phyloP scores from a whole-genome alignment of 2,888 invertebrate genomes.

The Fragum sueziense region DNA sequence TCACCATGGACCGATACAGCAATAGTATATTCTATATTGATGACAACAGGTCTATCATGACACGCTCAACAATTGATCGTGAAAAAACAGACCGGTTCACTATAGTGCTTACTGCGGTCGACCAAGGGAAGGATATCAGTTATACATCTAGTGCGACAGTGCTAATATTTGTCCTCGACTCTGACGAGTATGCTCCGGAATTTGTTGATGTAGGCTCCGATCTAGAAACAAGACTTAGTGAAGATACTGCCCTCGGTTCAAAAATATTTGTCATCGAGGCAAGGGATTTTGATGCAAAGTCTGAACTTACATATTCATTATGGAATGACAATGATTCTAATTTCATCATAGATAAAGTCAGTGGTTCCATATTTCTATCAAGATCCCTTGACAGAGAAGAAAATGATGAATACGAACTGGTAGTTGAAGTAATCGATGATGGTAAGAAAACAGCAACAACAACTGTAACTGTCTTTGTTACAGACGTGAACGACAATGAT shows the following conservation, averaged over 20 bases:
- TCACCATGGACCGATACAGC: slow-evolving; percentile 51
- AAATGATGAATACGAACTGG: slow-evolving; percentile 23
- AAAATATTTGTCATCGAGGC: slow-evolving; percentile 92
- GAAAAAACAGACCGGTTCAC: slow-evolving; percentile 45
- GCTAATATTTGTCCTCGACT: slow-evolving; percentile 48
- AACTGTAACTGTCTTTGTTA: slow-evolving; percentile 91
- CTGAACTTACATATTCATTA: slow-evolving; percentile 95
- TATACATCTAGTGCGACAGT: slow-evolving; percentile 58
- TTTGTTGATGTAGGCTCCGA: slow-evolving; percentile 55
- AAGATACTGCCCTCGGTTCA: slow-evolving; percentile 93
- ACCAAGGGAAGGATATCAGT: slow-evolving; percentile 48
- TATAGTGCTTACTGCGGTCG: slow-evolving; percentile 58
- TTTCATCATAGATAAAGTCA: slow-evolving; percentile 92
- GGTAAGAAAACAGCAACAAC: slow-evolving; percentile 87
- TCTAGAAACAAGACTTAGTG: slow-evolving; percentile 85
- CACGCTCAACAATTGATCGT: slow-evolving; percentile 47
- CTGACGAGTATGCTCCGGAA: slow-evolving; percentile 56
- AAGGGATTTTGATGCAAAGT: slow-evolving; percentile 95
- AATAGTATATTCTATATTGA: slow-evolving; percentile 53
- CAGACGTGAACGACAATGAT: slow-evolving; percentile 90
- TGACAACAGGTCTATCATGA: slow-evolving; percentile 44
- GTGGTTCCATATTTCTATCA: slow-evolving; percentile 94
- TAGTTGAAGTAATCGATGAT: slow-evolving; percentile 10
- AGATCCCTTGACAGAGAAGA: slow-evolving; percentile 92
- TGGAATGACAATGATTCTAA: slow-evolving; percentile 90